Evolutionary conservation across 2,888 invertebrate species (phyloP), one percentile per base, ranked within the genome.

Genomic region (Thysanoteuthis rhombus): DNA sequence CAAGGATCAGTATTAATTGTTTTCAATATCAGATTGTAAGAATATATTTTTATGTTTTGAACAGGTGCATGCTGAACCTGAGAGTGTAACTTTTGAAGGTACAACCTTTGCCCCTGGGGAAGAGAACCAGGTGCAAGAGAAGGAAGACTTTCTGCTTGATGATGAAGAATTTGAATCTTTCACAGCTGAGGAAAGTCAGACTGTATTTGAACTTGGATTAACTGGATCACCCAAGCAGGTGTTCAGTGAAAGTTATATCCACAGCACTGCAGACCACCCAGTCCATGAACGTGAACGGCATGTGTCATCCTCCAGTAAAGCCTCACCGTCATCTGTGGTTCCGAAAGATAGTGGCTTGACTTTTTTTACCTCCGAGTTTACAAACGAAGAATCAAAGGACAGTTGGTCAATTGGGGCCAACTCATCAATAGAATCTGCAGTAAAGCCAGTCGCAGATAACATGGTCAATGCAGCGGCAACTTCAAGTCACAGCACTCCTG

Each of bases 111-210:
- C 89, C 40, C 39, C 92, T 90, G 94, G 94, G 92, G 94, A 94
- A 90, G 93, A 94, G 32, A 40, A 89, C 25, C 93, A 93, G 36
- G 93, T 92, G n/a, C 94, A 92, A 39, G 93, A 93, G 19, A 94
- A 94, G 40, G 93, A 92, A 90, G 93, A 95, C 42, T 94, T 95
- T 32, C 95, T 95, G 93, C 95, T 94, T 92, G 94, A 95, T 39
- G 95, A 95, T 93, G 96, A 96, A 92, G 94, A 95, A 91, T 96
- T 96, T 95, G 96, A 96, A 94, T 95, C 96, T 36, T 96, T 96
- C 93, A 96, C 96, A 38, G 96, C 96, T 16, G 95, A 96, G 93
- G 94, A 92, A 28, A 52, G 58, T 38, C 93, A 93, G 39, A 93
- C 16, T 93, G 93, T 58, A 32, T 93, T 93, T 93, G 93, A 93